These are phyloP conservation scores for Sebastes oblongus DNA, from an alignment of 2,797 vertebrate genomes.

Conservation along the genomic window DNA sequence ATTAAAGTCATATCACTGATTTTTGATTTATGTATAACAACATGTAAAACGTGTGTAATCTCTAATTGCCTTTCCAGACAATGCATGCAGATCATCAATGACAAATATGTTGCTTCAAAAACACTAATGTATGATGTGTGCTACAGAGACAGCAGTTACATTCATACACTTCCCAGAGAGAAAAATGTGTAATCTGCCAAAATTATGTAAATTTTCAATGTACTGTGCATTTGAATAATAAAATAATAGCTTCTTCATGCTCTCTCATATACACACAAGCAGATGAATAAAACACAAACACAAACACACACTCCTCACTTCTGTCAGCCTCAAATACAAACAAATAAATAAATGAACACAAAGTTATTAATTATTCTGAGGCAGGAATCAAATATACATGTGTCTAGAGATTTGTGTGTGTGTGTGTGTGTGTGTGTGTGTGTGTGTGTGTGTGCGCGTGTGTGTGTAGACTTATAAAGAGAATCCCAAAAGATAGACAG, in stretches of 20 bases:
- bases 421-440: conserved; percentile 22
- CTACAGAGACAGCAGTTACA: background rate
- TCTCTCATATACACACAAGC: background rate
- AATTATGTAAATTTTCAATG: conserved; percentile 11
- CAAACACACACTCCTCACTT: conserved; percentile 47
- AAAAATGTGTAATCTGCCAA: background rate
- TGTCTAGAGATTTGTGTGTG: conserved; percentile 55
- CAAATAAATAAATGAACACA: conserved; percentile 83
- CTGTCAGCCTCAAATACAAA: conserved; percentile 78
- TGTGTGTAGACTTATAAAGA: conserved; percentile 51
- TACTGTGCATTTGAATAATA: conserved; percentile 38
- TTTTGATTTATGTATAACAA: background rate
- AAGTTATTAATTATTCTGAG: conserved; percentile 80
- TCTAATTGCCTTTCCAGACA: background rate
- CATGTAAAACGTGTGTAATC: background rate
- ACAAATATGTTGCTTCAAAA: background rate
- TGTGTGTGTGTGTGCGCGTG: conserved; percentile 23
- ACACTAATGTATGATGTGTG: background rate
- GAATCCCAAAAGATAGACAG: conserved; percentile 54
- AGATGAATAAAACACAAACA: conserved; percentile 2
- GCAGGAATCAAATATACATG: conserved; percentile 79
- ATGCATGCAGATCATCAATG: background rate
- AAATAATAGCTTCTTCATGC: conserved; percentile 23
- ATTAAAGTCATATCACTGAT: background rate
- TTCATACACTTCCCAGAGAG: background rate